Evolutionary conservation across 2,888 invertebrate genomes (phyloP), one percentile per base, ranked within the genome.

Genomic region (Euzophera pinguis): DNA sequence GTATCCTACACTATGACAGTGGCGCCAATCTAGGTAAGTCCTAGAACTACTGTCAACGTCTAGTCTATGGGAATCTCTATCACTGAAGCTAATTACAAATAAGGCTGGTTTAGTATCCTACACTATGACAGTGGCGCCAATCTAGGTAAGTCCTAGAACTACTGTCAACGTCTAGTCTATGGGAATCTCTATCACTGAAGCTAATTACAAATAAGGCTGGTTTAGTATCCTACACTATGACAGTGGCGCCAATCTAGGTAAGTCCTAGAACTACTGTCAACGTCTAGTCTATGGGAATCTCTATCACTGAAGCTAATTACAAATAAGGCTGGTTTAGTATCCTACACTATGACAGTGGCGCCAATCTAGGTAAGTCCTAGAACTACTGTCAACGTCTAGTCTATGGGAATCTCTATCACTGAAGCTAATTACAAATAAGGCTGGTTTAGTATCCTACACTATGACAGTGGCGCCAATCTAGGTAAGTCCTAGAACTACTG

Each of bases 21-120:
- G 4, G 93, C 93, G 8, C 91, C 91, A 80, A n/a, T 94, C 94
- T 39, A 94, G 78, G 81, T 94, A 94, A 76, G 93, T 93, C 69
- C 92, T 14, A n/a, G 3, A 49, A 32, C 49, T 8, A 8, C 5
- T n/a, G n/a, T n/a, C n/a, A n/a, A n/a, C n/a, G n/a, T n/a, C 90
- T 22, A 92, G 78, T 16, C 91, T 73, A 67, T 93, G 92, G 52
- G 86, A 81, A 55, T 92, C 91, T 0, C 92, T 92, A 72, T 93
- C 92, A 57, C 91, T 92, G 71, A 91, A 92, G 65, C 76, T 71
- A 10, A 92, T 69, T 53, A 87, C 69, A 53, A 93, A 73, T 1
- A 90, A 80, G 13, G 91, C 87, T 13, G 86, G 84, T 58, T 91
- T 91, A 5, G 76, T 61, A 50, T 71, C 78, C 5, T 89, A 73